Percentiles rank a stretch among this genome's conserved stretches.
These are phyloP conservation scores for Malacosoma neustria DNA, from an alignment of 2,888 invertebrate species.

Conservation along the genomic window DNA sequence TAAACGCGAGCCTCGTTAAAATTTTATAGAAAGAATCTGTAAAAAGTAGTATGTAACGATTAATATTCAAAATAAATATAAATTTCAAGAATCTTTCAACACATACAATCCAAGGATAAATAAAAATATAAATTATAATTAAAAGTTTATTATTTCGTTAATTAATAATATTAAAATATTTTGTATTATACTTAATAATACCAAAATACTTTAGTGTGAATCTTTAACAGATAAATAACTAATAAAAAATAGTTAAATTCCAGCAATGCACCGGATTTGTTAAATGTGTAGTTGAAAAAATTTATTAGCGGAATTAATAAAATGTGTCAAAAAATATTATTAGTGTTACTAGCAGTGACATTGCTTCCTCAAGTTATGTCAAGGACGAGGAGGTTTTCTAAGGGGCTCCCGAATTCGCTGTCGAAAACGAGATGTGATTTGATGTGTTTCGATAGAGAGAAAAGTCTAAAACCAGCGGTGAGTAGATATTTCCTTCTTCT, in stretches of 20 bases:
- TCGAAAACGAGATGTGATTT: slow-evolving; percentile 77
- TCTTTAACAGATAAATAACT: too few species aligned
- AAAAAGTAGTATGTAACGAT: too few species aligned
- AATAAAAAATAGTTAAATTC: too few species aligned
- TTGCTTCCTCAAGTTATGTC: slow-evolving; percentile 31
- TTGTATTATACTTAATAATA: too few species aligned
- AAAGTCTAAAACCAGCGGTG: slow-evolving; percentile 52
- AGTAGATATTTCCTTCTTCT: slow-evolving; percentile 10
- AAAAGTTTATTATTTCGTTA: too few species aligned
- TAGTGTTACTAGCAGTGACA: slow-evolving; percentile 32
- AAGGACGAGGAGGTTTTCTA: slow-evolving; percentile 45
- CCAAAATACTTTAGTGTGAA: too few species aligned
- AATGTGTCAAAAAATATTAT: slow-evolving; percentile 39
- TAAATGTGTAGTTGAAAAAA: slow-evolving; percentile 5
- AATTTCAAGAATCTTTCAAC: too few species aligned
- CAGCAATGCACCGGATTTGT: slow-evolving; percentile 7
- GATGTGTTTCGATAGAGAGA: slow-evolving; percentile 61
- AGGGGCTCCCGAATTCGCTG: slow-evolving; percentile 64
- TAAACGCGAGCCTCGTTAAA: not conserved
- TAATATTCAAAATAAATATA: too few species aligned
- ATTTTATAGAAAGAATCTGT: too few species aligned
- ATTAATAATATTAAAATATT: too few species aligned
- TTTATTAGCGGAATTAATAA: slow-evolving; percentile 7
- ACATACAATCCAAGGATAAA: too few species aligned
- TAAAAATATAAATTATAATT: too few species aligned